Base-by-base conservation (phyloP, 2,113 vertebrate species). In the Oceanodroma tethys region DNA sequence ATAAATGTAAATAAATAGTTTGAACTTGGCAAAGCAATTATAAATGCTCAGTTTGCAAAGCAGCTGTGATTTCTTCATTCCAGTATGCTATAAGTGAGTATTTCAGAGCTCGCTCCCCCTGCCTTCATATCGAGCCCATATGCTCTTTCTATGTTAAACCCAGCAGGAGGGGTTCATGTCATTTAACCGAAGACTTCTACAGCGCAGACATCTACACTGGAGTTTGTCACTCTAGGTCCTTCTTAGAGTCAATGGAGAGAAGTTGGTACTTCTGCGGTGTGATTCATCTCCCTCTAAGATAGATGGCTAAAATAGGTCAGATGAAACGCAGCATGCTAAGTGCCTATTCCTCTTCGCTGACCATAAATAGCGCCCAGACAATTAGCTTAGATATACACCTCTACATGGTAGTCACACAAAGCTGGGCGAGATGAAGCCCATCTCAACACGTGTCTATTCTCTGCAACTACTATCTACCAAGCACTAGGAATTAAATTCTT, bases 271-370 rank as follows among this genome's bases (percentile, higher is more conserved):
- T 43, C 34, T 40, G 79, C 1, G 68, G 1, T 56, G 86, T 11
- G 66, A 88, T 50, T 81, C 58, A 62, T n/a, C 72, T 63, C 81
- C 21, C 23, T 63, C 85, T 42, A 58, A 90, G 72, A 66, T 5
- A 42, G 72, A 88, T 47, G 70, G 89, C 34, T 93, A 22, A 94
- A 88, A 73, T 4, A 81, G 91, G 85, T 76, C 81, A 84, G 89
- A 17, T 56, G 89, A 70, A 65, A 78, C 19, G 15, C 82, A 50
- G 81, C 12, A 18, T 53, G 81, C 47, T 30, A 67, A 62, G 56
- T 16, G 52, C 74, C 85, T 32, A 6, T 68, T 85, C 48, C 86
- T 73, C 89, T 55, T 34, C 82, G 29, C 14, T 42, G 88, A 92
- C 85, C 29, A 5, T 43, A 52, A 92, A 84, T 7, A 87, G 91